These are phyloP conservation scores for Taenaris catops DNA, from an alignment of 2,888 invertebrate species.

Conservation along the genomic window DNA sequence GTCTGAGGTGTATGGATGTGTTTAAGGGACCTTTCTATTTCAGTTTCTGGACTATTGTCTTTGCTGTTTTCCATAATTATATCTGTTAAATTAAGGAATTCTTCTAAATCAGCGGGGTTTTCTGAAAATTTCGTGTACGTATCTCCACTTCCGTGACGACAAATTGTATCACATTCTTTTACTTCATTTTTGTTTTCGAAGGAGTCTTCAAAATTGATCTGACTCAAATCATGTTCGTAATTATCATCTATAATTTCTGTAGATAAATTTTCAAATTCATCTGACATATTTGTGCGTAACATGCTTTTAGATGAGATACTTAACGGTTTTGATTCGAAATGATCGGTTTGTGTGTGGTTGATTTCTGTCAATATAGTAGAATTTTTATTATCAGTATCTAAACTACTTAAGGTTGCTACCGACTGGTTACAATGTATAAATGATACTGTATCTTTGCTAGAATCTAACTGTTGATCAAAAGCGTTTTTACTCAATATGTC, in stretches of 20 bases:
- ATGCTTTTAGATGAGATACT: neutral
- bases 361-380: conserved; percentile 1
- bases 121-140: conserved; percentile 71
- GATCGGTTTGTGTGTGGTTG: neutral
- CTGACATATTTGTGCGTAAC: conserved; percentile 26
- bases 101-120: conserved; percentile 59
- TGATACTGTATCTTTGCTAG: conserved; percentile 30
- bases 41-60: conserved; percentile 29
- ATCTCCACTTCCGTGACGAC: conserved; percentile 63
- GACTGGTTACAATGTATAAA: conserved; percentile 27
- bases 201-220: conserved; percentile 42
- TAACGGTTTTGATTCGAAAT: neutral
- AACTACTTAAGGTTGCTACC: conserved; percentile 27
- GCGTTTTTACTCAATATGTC: conserved; percentile 35
- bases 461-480: conserved; percentile 28
- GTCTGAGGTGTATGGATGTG: conserved; percentile 60
- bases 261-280: conserved; percentile 37
- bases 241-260: conserved; percentile 48
- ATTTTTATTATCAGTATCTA: conserved; percentile 15
- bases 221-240: conserved; percentile 48
- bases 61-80: conserved; percentile 45
- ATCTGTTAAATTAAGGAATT: conserved; percentile 64
- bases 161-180: conserved; percentile 34
- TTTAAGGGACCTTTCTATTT: conserved; percentile 35
- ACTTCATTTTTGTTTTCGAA: conserved; percentile 40